Evolutionary conservation across 2,797 vertebrate genomes (phyloP), one percentile per base, ranked within the genome.

Genomic region (Pitangus sulphuratus): DNA sequence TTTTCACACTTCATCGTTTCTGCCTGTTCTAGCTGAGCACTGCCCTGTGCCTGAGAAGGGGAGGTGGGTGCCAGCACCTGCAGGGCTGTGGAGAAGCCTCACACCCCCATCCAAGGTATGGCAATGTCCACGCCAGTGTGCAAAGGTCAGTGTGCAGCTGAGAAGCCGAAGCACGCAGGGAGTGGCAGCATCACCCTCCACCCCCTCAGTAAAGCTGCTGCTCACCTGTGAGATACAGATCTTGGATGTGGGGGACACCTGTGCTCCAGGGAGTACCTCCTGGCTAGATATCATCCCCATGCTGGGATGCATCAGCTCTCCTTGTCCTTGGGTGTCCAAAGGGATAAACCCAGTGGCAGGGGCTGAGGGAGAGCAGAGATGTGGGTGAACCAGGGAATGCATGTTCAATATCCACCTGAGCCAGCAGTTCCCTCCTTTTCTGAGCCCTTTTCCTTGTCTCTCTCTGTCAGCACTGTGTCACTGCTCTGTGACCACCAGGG

Each of bases 31-130:
- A 26, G 15, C 45, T 33, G 30, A 75, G 50, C 30, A 1, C 22
- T 66, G 56, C 72, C 25, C 48, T 28, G 10, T 24, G 35, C 21
- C 39, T 39, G 39, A 1, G 7, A n/a, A n/a, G 6, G 35, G 60
- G 17, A 0, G 0, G n/a, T 17, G 45, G 39, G 39, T 68, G n/a
- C 35, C 44, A 40, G 48, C 0, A 0, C 37, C 62, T 31, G 28
- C 26, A 42, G 54, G 35, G 25, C 22, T 31, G 28, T 1, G 0
- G 60, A 40, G 45, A 54, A 69, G 22, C 37, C 6, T 58, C 56
- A 26, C 1, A 0, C 8, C 22, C 8, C 4, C 51, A 79, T 68
- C 45, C 33, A 37, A 25, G 26, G 28, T 6, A 3, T 17, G 31
- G 33, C 51, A 86, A 44, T 24, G 30, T 28, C 61, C 6, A 1